phyloP scores from a whole-genome alignment of 2,797 vertebrate genomes.

The Enteromius argenteus region DNA sequence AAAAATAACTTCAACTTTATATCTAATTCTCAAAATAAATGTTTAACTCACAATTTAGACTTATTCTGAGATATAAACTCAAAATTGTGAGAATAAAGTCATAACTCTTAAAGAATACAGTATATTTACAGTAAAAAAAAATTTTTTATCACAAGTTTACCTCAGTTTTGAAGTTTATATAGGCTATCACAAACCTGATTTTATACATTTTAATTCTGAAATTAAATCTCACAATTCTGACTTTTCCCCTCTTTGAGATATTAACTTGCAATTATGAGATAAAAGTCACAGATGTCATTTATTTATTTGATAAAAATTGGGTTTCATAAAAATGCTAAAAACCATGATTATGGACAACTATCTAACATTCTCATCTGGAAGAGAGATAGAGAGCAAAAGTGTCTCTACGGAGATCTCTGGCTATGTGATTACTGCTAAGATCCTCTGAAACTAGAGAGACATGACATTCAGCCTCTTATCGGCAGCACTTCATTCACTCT shows the following conservation, averaged over 20 bases:
- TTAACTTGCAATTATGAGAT: neutral
- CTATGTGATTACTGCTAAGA: constrained; percentile 19
- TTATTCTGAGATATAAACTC: neutral
- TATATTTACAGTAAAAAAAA: too few relatives aligned
- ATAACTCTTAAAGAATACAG: too few relatives aligned
- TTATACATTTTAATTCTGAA: neutral
- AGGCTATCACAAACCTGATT: neutral
- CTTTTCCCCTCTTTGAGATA: neutral
- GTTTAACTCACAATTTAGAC: neutral
- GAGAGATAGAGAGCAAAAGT: neutral
- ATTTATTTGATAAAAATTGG: neutral
- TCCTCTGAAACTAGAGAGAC: constrained; percentile 15
- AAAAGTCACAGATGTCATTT: neutral
- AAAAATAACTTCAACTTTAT: neutral
- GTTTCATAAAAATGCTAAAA: neutral
- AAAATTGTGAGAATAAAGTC: neutral
- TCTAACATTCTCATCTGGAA: neutral
- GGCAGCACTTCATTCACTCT: neutral
- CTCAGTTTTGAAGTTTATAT: neutral
- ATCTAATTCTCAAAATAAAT: neutral
- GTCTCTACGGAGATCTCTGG: constrained; percentile 6
- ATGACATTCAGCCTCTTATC: neutral
- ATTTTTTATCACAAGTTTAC: neutral
- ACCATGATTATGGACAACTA: neutral
- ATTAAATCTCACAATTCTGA: neutral